Evolutionary conservation across 2,113 vertebrate species (phyloP).

Genomic region (Macroglossus sobrinus): DNA sequence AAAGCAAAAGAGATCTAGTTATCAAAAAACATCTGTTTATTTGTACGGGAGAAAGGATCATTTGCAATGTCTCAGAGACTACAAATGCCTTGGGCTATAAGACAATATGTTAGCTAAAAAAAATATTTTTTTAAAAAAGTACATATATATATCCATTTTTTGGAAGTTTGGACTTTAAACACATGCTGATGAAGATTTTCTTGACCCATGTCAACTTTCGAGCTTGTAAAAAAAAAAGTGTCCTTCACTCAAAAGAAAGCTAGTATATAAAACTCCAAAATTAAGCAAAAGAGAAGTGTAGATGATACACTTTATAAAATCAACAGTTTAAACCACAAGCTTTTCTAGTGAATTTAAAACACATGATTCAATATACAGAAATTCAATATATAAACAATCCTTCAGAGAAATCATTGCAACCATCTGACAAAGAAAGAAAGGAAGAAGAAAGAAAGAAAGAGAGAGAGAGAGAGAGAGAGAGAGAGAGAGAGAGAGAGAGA

Average conservation of each 20-base stretch:
- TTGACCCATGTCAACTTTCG: not conserved
- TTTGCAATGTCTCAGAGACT: not conserved
- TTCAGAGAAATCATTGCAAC: not conserved
- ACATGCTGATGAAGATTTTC: not conserved
- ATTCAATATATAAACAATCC: not conserved
- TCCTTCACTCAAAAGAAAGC: not conserved
- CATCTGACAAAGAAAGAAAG: not conserved
- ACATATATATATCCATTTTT: not conserved
- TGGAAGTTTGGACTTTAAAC: conserved; percentile 26
- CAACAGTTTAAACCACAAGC: not conserved
- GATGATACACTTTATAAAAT: not conserved
- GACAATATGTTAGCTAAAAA: not conserved
- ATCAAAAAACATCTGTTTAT: not conserved
- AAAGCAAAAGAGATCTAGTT: not conserved
- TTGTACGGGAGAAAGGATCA: not conserved
- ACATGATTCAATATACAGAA: not conserved
- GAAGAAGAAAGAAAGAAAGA: too few relatives aligned
- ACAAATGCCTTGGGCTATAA: not conserved
- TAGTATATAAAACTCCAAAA: not conserved
- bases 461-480: too few relatives aligned
- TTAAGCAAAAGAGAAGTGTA: not conserved
- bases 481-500: too few relatives aligned
- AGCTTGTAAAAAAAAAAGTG: not conserved
- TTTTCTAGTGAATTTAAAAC: not conserved
- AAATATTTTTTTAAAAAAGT: not conserved